Evolutionary conservation across 2,888 invertebrate species (phyloP).

Genomic region (Carterocephalus palaemon): DNA sequence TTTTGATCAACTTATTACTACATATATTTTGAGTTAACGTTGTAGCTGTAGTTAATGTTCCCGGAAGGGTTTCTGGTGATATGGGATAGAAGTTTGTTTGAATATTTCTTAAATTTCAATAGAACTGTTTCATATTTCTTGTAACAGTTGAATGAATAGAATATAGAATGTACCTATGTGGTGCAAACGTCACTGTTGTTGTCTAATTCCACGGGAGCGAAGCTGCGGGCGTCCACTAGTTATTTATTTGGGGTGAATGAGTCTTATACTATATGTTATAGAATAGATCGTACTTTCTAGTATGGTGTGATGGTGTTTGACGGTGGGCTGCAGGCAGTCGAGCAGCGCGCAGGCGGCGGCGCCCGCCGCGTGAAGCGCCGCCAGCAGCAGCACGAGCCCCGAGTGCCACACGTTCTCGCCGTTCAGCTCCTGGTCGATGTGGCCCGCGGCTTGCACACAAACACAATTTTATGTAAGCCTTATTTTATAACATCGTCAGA

Average conservation of each 20-base stretch:
- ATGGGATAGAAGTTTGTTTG: too few relatives aligned
- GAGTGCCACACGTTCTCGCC: slow-evolving; percentile 67
- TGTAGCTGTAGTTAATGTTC: too few relatives aligned
- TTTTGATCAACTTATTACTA: too few relatives aligned
- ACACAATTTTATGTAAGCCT: slow-evolving; percentile 18
- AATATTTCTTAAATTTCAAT: slow-evolving; percentile 1
- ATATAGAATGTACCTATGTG: neutral
- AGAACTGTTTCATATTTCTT: too few relatives aligned
- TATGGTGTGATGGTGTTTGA: slow-evolving; percentile 37
- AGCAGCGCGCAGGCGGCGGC: slow-evolving; percentile 54
- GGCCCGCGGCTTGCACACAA: slow-evolving; percentile 69
- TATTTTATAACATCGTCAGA: neutral
- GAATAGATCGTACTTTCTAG: slow-evolving; percentile 51
- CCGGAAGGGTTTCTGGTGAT: too few relatives aligned
- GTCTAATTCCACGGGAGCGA: too few relatives aligned
- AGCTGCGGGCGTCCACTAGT: too few relatives aligned
- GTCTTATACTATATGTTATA: neutral
- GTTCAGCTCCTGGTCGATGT: slow-evolving; percentile 57
- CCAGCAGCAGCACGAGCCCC: slow-evolving; percentile 43
- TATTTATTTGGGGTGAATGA: neutral
- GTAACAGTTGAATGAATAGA: too few relatives aligned
- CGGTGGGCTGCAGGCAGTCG: slow-evolving; percentile 46
- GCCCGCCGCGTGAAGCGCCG: slow-evolving; percentile 47
- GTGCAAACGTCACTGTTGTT: too few relatives aligned
- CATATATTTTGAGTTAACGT: too few relatives aligned